Conservation (phyloP, 1,140 invertebrate genomes). For the Pteromalus puparum region DNA sequence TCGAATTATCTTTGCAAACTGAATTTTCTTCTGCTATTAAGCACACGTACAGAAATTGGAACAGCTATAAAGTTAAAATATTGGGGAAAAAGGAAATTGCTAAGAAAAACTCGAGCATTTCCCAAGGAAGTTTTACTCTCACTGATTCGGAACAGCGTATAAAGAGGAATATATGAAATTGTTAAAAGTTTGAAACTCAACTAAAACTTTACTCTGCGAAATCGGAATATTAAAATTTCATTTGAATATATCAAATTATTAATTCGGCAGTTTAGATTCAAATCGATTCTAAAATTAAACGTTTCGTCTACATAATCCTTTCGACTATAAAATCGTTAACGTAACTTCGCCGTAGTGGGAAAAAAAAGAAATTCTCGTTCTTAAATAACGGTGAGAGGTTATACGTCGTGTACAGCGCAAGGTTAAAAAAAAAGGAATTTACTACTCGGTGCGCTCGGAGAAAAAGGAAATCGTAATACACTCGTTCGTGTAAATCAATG, state of each 20-base stretch:
- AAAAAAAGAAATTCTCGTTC: neutral
- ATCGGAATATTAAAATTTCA: conserved; percentile 6
- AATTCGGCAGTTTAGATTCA: neutral
- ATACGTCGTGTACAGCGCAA: neutral
- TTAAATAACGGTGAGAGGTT: neutral
- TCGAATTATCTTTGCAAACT: no score
- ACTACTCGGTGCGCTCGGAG: no score
- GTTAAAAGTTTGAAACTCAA: conserved; percentile 14
- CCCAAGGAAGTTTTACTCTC: neutral
- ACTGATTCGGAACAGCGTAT: neutral
- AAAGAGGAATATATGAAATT: neutral
- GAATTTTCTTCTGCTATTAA: no score
- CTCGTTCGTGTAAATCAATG: neutral
- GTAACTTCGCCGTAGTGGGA: neutral
- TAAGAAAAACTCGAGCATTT: neutral
- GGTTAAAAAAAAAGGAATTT: no score
- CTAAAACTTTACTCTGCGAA: conserved; percentile 15
- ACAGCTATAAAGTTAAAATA: neutral
- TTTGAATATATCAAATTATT: neutral
- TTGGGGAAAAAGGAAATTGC: neutral
- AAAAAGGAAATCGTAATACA: neutral
- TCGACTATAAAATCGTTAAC: neutral
- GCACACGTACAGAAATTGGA: no score
- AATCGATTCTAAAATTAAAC: conserved; percentile 5
- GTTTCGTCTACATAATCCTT: neutral